These are phyloP conservation scores for Butastur rufipennis DNA, from an alignment of 2,113 vertebrate species.

Conservation along the genomic window DNA sequence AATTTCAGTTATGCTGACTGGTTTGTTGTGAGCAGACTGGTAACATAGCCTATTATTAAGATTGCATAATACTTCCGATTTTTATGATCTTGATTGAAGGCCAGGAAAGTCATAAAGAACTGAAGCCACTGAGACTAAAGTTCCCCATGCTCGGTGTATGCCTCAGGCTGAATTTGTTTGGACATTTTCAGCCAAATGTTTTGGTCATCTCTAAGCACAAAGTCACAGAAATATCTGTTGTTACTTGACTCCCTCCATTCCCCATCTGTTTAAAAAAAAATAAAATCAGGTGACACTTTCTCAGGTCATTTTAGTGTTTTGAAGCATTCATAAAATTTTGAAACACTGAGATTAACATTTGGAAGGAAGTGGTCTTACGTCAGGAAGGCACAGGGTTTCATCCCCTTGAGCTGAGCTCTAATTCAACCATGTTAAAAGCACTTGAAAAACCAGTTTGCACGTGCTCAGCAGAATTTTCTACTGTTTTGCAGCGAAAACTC, in stretches of 20 bases:
- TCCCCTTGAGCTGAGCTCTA: background rate
- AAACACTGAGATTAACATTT: background rate
- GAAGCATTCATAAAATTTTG: background rate
- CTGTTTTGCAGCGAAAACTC: background rate
- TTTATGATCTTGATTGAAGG: background rate
- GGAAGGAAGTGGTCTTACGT: background rate
- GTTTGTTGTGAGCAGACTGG: background rate
- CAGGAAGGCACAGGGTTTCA: background rate
- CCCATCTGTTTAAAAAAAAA: background rate
- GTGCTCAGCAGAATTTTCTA: background rate
- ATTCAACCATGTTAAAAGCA: background rate
- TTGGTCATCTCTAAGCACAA: background rate
- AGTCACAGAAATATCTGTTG: background rate
- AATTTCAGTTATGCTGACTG: conserved; percentile 26
- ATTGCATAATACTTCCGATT: background rate
- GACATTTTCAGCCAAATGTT: background rate
- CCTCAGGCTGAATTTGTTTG: background rate
- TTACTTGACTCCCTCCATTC: background rate
- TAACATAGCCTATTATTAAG: background rate
- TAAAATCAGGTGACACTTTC: background rate
- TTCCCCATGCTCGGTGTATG: background rate
- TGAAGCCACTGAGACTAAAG: background rate
- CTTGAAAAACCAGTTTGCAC: background rate
- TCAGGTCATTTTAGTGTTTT: background rate
- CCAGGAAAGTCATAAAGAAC: background rate